phyloP scores from a whole-genome alignment of 2,888 invertebrate species.

The Mythimna vitellina region DNA sequence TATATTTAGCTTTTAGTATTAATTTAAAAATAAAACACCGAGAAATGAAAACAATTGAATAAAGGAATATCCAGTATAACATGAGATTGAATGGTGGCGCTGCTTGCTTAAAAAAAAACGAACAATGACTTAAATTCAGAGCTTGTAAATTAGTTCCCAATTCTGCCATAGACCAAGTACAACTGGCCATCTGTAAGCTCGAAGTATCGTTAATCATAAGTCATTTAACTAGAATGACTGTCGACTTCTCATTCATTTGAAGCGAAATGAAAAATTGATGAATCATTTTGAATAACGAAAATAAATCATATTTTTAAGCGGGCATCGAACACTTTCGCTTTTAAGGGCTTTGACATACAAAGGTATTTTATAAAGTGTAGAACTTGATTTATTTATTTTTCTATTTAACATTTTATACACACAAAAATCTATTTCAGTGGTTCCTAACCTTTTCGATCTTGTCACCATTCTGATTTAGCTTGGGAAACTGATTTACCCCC shows the following conservation, averaged over 20 bases:
- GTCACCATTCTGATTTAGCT: too few species aligned
- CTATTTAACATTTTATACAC: too few species aligned
- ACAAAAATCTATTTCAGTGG: too few species aligned
- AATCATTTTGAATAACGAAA: constrained; percentile 61
- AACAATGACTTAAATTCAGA: background rate
- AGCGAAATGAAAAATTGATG: constrained; percentile 60
- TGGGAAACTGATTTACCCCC: too few species aligned
- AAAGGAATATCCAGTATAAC: background rate
- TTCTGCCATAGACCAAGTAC: background rate
- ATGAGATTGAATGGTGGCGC: background rate
- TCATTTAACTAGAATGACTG: constrained; percentile 67
- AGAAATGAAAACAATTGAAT: constrained; percentile 17
- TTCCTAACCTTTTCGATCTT: too few species aligned
- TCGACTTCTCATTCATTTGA: constrained; percentile 58
- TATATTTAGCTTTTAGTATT: background rate
- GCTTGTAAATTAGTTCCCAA: background rate
- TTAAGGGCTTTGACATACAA: background rate
- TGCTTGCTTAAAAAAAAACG: background rate
- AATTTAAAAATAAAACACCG: constrained; percentile 21
- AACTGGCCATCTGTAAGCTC: constrained; percentile 1
- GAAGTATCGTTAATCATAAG: constrained; percentile 64
- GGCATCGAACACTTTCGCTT: constrained; percentile 25
- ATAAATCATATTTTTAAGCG: constrained; percentile 55
- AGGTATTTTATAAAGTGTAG: too few species aligned
- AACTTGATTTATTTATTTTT: too few species aligned